phyloP scores from a whole-genome alignment of 2,113 vertebrate genomes.

The Periophthalmus modestus region DNA sequence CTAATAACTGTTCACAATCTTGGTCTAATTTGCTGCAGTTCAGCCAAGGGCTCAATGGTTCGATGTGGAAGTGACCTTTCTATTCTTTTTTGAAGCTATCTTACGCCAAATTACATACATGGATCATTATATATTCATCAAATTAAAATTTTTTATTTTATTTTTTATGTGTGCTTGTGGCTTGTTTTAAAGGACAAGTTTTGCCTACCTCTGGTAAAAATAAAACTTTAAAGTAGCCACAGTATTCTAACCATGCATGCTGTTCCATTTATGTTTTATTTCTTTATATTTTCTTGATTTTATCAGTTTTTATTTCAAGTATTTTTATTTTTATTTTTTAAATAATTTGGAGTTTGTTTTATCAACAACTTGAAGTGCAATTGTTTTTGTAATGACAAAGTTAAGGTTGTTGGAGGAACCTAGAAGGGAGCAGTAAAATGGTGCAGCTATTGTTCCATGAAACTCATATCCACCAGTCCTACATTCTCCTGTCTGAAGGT shows the following conservation, averaged over 20 bases:
- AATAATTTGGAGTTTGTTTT: background rate
- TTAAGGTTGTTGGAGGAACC: conserved; percentile 23
- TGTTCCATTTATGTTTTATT: background rate
- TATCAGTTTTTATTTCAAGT: background rate
- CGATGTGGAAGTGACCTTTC: conserved; percentile 36
- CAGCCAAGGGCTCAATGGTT: conserved; percentile 28
- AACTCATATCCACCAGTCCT: conserved; percentile 39
- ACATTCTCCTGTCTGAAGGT: conserved; percentile 22
- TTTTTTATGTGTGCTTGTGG: conserved; percentile 37
- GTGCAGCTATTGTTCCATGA: conserved; percentile 38
- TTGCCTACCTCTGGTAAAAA: conserved; percentile 51
- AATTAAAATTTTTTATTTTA: conserved; percentile 15
- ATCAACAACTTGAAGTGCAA: conserved; percentile 9
- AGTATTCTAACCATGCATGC: background rate
- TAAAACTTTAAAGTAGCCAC: conserved; percentile 37
- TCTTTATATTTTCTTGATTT: conserved; percentile 6
- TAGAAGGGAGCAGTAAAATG: background rate
- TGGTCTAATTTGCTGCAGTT: conserved; percentile 21
- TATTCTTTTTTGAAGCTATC: conserved; percentile 16
- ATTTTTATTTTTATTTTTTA: background rate
- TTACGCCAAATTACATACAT: conserved; percentile 35
- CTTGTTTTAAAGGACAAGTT: conserved; percentile 52
- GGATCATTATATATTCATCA: background rate
- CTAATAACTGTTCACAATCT: conserved; percentile 21
- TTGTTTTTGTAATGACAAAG: conserved; percentile 6